A percentile compares a stretch with the other conserved stretches of the same genome.
Conservation (phyloP, 2,113 vertebrate species). For the Scalopus aquaticus region DNA sequence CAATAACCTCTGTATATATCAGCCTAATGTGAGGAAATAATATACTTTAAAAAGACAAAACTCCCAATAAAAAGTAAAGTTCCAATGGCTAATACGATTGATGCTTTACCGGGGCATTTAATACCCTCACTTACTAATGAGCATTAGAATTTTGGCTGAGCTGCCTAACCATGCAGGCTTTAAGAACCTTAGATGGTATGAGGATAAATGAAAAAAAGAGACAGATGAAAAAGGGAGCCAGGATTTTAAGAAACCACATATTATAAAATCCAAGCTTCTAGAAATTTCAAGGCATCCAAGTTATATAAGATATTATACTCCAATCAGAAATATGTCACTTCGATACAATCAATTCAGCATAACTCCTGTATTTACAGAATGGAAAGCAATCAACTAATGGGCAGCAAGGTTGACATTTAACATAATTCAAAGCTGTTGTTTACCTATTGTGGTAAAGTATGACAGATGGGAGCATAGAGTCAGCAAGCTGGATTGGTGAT, state of each 20-base stretch:
- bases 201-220: conserved; percentile 70
- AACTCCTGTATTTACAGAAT: conserved; percentile 75
- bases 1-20: conserved; percentile 2
- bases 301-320: background rate
- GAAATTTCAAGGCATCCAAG: conserved; percentile 63
- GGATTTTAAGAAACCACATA: conserved; percentile 52
- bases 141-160: conserved; percentile 45
- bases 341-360: conserved; percentile 64
- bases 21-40: conserved; percentile 2
- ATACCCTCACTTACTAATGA: conserved; percentile 38
- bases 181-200: background rate
- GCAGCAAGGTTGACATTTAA: conserved; percentile 77
- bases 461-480: conserved; percentile 75
- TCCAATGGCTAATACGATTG: background rate
- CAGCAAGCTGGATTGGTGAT: conserved; percentile 75
- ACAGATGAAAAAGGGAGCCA: background rate
- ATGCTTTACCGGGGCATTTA: background rate
- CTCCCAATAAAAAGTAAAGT: conserved; percentile 40
- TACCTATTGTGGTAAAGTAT: conserved; percentile 76
- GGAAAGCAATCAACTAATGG: conserved; percentile 87
- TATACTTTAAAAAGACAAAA: background rate
- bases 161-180: background rate
- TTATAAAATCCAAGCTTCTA: conserved; percentile 56
- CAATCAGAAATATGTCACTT: conserved; percentile 58
- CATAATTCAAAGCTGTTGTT: conserved; percentile 80